Conservation (phyloP, 1,140 invertebrate genomes). For the Hypsibius dujardini region DNA sequence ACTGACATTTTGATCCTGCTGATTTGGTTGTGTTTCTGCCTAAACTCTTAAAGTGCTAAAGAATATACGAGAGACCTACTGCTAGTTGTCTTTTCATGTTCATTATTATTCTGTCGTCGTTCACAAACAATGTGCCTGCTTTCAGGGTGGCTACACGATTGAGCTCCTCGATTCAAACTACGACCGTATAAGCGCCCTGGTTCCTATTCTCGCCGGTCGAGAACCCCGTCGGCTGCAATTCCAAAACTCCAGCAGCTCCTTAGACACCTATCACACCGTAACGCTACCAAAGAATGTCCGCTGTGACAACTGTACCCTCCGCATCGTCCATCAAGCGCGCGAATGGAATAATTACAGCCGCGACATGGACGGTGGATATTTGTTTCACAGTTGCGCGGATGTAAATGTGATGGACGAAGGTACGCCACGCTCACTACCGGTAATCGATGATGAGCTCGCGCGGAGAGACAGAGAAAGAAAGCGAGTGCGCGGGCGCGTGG, state of each 20-base stretch:
- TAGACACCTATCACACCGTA: constrained; percentile 41
- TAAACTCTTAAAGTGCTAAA: no score
- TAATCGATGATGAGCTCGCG: no score
- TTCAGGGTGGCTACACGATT: constrained; percentile 63
- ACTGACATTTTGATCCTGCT: no score
- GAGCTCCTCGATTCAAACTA: constrained; percentile 62
- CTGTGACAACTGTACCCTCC: constrained; percentile 70
- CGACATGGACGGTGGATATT: constrained; percentile 39
- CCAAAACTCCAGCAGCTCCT: constrained; percentile 53
- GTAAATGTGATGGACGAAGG: constrained; percentile 51
- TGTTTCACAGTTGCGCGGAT: constrained; percentile 87
- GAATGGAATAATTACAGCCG: constrained; percentile 51
- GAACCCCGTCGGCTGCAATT: constrained; percentile 43
- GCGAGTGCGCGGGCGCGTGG: constrained; percentile 5
- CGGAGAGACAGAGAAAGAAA: not conserved
- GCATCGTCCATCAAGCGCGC: constrained; percentile 63
- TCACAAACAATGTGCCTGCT: not conserved
- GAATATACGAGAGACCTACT: no score
- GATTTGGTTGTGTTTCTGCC: no score
- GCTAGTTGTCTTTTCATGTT: constrained; percentile 28
- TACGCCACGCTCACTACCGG: not conserved
- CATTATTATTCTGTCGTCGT: not conserved
- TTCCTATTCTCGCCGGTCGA: constrained; percentile 49
- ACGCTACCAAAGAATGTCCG: constrained; percentile 58
- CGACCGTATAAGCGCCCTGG: constrained; percentile 59